A percentile compares a stretch with the other conserved stretches of the same genome.
These are phyloP conservation scores for Nesogale talazaci DNA, from an alignment of 2,113 vertebrate genomes.

Conservation along the genomic window DNA sequence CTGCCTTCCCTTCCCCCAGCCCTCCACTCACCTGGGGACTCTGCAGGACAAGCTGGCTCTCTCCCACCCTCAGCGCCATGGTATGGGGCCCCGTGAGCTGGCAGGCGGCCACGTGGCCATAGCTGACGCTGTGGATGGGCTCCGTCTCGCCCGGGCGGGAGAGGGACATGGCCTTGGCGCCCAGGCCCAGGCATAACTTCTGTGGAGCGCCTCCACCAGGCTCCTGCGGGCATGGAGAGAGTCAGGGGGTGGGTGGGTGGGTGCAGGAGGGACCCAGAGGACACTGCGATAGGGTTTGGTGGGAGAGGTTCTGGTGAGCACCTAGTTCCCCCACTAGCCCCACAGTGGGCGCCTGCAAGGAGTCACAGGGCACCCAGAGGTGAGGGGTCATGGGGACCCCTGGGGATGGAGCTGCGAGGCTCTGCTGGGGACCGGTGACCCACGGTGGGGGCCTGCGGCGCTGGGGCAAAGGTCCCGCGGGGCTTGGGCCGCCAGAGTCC, in stretches of 20 bases:
- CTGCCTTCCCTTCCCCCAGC: neutral
- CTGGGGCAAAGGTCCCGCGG: conserved; percentile 54
- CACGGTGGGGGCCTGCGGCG: conserved; percentile 36
- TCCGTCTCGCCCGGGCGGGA: conserved; percentile 93
- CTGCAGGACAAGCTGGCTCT: conserved; percentile 93
- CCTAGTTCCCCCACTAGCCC: neutral
- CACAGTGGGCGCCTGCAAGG: neutral
- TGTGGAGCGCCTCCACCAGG: conserved; percentile 89
- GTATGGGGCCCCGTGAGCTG: conserved; percentile 92
- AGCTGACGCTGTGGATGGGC: conserved; percentile 93
- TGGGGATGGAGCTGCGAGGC: neutral
- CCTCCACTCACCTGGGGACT: conserved; percentile 90
- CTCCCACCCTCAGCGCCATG: conserved; percentile 92
- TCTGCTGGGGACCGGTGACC: neutral
- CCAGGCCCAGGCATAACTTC: conserved; percentile 93
- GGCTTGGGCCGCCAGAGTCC: conserved; percentile 72
- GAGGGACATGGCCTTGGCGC: conserved; percentile 92
- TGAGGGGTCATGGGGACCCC: neutral
- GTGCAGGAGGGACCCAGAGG: neutral
- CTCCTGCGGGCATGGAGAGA: conserved; percentile 84
- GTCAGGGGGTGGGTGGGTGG: conserved; percentile 18
- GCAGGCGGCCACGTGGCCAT: conserved; percentile 93
- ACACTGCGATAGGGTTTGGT: neutral
- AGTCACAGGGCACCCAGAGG: neutral
- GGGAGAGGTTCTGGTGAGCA: neutral